Percentiles rank a stretch among this genome's conserved stretches.
Evolutionary conservation across 2,888 invertebrate species (phyloP).

Genomic region (Melanotus villosus): DNA sequence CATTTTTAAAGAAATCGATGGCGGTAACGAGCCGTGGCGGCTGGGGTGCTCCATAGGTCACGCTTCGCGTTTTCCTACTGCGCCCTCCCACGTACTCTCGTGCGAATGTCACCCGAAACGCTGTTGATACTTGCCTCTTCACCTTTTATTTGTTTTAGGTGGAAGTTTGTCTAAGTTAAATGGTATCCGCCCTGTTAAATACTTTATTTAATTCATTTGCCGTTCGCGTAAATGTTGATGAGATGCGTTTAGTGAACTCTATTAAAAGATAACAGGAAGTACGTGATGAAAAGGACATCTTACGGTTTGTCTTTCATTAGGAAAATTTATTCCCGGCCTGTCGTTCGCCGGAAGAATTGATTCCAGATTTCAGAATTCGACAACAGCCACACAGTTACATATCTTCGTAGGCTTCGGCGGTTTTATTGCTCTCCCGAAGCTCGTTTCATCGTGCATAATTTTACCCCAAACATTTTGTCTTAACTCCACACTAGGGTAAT

Average conservation of each 20-base stretch:
- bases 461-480: slow-evolving; percentile 15
- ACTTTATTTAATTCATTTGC: slow-evolving; percentile 13
- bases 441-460: slow-evolving; percentile 18
- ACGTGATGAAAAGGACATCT: slow-evolving; percentile 5
- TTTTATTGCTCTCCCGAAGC: slow-evolving; percentile 20
- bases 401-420: slow-evolving; percentile 14
- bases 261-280: slow-evolving; percentile 16
- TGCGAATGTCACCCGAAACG: slow-evolving; percentile 37
- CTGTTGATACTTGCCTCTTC: slow-evolving; percentile 25
- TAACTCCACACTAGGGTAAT: slow-evolving; percentile 12
- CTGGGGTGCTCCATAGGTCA: slow-evolving; percentile 57
- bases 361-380: slow-evolving; percentile 9
- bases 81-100: slow-evolving; percentile 15
- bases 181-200: slow-evolving; percentile 9
- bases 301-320: slow-evolving; percentile 1
- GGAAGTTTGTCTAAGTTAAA: slow-evolving; percentile 16
- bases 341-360: slow-evolving; percentile 5
- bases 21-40: slow-evolving; percentile 60
- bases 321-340: slow-evolving; percentile 13
- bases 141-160: slow-evolving; percentile 28
- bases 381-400: slow-evolving; percentile 20
- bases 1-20: slow-evolving; percentile 67
- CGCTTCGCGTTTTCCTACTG: slow-evolving; percentile 47
- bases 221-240: slow-evolving; percentile 3
- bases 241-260: slow-evolving; percentile 9